Conservation (phyloP, 2,888 invertebrate genomes). For the Rosalia funebris region DNA sequence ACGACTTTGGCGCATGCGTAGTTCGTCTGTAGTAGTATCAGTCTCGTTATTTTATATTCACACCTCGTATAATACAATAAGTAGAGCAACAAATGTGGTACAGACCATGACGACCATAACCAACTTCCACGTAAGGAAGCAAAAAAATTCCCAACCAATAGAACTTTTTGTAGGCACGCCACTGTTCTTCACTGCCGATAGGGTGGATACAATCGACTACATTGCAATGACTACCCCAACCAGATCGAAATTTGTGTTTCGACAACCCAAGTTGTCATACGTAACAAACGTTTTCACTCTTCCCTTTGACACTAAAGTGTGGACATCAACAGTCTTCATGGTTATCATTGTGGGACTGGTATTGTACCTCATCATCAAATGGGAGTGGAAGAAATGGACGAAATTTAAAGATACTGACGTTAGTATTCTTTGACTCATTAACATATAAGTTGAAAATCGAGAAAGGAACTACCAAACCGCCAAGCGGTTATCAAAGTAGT, state of each 20-base stretch:
- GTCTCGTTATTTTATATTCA: too few species aligned
- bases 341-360: conserved; percentile 64
- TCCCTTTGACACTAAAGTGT: conserved; percentile 74
- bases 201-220: conserved; percentile 72
- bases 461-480: too few species aligned
- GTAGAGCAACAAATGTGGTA: too few species aligned
- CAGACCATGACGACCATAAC: too few species aligned
- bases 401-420: conserved; percentile 18
- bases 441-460: too few species aligned
- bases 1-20: too few species aligned
- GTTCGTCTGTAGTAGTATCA: too few species aligned
- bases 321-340: conserved; percentile 68
- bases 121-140: too few species aligned
- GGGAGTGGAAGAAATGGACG: conserved; percentile 58
- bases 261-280: conserved; percentile 76
- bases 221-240: conserved; percentile 75
- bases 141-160: too few species aligned
- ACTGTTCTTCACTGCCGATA: conserved; percentile 72
- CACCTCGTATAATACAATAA: too few species aligned
- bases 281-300: conserved; percentile 77
- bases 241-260: conserved; percentile 76
- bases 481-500: too few species aligned
- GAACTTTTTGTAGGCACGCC: conserved; percentile 75
- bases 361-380: conserved; percentile 61
- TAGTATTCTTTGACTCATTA: too few species aligned